Evolutionary conservation across 2,797 vertebrate genomes (phyloP).

Genomic region (Prionace glauca): DNA sequence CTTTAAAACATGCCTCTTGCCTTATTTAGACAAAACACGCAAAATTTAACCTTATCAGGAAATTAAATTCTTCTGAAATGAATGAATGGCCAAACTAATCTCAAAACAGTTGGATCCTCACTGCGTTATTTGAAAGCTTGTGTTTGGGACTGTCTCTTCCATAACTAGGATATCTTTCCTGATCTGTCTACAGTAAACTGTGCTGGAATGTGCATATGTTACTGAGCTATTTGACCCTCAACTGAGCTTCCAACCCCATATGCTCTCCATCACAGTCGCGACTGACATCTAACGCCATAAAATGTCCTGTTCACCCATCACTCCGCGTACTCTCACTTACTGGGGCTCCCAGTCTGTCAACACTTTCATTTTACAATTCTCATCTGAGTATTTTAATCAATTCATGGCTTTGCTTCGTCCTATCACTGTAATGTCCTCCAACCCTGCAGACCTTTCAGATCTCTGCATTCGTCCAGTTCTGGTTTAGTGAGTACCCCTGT

Average conservation of each 20-base stretch:
- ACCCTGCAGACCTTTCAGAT: background rate
- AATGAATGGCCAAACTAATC: background rate
- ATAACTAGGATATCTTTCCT: background rate
- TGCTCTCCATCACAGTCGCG: background rate
- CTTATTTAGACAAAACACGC: background rate
- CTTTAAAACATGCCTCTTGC: background rate
- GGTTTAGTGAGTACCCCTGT: background rate
- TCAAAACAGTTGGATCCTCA: background rate
- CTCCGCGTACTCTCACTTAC: background rate
- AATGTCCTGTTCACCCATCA: background rate
- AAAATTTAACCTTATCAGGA: slow-evolving; percentile 9
- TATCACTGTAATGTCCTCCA: background rate
- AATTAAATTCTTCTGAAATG: background rate
- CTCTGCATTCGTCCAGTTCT: background rate
- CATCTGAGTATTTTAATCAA: background rate
- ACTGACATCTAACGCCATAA: background rate
- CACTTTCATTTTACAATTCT: background rate
- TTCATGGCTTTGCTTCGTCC: background rate
- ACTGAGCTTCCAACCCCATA: background rate
- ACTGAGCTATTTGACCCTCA: background rate
- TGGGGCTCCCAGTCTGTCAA: background rate
- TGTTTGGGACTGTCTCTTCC: too few relatives aligned
- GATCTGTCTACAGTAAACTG: background rate
- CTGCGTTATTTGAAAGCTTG: background rate
- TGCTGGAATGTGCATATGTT: background rate